Evolutionary conservation across 2,888 invertebrate genomes (phyloP).

Genomic region (Campaea margaritaria): DNA sequence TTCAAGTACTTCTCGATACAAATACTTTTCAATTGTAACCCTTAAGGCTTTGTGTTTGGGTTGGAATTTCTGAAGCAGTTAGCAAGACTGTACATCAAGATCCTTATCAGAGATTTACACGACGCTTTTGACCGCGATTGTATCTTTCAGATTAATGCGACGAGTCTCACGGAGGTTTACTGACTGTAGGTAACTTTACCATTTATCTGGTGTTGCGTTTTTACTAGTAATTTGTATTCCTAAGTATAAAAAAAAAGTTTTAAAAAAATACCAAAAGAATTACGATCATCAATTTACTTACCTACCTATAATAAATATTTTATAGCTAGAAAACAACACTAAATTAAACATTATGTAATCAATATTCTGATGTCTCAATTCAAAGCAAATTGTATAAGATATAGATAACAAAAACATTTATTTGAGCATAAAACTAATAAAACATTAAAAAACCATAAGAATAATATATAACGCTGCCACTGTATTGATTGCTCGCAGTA

Average conservation of each 20-base stretch:
- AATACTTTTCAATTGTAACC: conserved; percentile 12
- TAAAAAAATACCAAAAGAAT: no score
- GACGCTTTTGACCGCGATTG: conserved; percentile 68
- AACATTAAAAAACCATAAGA: neutral
- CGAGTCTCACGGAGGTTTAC: conserved; percentile 60
- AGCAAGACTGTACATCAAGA: conserved; percentile 68
- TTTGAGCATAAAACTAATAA: no score
- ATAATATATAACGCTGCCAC: no score
- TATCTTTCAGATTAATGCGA: conserved; percentile 80
- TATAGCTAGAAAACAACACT: no score
- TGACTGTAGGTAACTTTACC: conserved; percentile 64
- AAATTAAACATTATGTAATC: no score
- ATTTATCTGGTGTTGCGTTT: conserved; percentile 34
- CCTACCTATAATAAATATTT: no score
- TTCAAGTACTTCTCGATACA: conserved; percentile 33
- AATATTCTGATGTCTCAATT: no score
- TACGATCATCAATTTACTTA: no score
- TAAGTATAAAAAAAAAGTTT: neutral
- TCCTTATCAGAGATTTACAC: conserved; percentile 78
- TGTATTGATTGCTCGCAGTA: no score
- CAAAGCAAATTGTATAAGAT: no score
- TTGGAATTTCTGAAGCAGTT: conserved; percentile 30
- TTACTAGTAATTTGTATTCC: neutral
- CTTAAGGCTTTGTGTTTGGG: conserved; percentile 22
- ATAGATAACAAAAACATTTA: no score